Evolutionary conservation across 2,113 vertebrate species (phyloP).

Genomic region (Addax nasomaculatus): DNA sequence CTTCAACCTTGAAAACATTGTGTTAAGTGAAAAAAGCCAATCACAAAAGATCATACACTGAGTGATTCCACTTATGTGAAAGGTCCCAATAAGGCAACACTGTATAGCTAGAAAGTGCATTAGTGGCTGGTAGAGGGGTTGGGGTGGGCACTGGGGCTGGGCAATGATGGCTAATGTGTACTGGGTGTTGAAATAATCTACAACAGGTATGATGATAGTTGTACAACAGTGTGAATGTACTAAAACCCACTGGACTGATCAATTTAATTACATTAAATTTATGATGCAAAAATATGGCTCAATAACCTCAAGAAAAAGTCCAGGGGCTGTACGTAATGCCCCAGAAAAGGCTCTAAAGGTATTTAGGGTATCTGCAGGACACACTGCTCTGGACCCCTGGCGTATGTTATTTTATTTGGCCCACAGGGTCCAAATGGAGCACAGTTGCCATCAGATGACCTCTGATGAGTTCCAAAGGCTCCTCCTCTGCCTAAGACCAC

Average conservation of each 20-base stretch:
- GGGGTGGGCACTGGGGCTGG: accelerated
- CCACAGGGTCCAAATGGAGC: accelerated
- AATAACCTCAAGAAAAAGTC: background rate
- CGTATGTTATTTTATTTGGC: accelerated
- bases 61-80: background rate
- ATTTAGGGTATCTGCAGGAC: background rate
- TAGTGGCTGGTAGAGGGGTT: background rate
- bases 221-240: background rate
- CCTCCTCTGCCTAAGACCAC: accelerated
- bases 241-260: background rate
- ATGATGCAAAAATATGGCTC: background rate
- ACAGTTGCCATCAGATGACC: accelerated
- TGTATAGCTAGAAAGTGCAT: background rate
- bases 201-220: background rate
- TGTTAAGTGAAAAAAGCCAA: background rate
- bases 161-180: background rate
- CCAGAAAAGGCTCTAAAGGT: background rate
- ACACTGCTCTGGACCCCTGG: background rate
- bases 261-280: background rate
- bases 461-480: background rate
- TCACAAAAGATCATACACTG: background rate
- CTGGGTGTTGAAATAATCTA: background rate
- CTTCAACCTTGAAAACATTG: background rate
- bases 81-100: background rate
- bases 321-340: background rate